phyloP scores from a whole-genome alignment of 2,797 vertebrate genomes.

The Acipenser transmontanus region DNA sequence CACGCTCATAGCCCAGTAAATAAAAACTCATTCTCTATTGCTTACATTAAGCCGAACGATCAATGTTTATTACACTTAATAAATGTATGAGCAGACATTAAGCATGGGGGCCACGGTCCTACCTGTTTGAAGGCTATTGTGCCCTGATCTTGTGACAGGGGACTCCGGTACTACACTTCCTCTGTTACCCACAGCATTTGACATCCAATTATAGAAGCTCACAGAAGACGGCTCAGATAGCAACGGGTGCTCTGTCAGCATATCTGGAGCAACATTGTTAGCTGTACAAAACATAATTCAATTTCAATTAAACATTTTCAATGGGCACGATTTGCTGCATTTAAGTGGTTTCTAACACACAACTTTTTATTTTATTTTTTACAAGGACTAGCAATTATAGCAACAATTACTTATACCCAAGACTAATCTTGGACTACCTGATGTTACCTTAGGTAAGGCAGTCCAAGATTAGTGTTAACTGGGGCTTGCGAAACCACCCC shows the following conservation, averaged over 20 bases:
- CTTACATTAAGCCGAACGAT: not conserved
- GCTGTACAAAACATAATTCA: slow-evolving; percentile 43
- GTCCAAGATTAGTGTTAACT: too few species aligned
- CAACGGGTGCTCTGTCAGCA: slow-evolving; percentile 89
- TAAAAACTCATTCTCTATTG: too few species aligned
- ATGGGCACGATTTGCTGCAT: not conserved
- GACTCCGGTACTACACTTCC: slow-evolving; percentile 75
- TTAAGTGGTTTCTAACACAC: not conserved
- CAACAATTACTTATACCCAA: not conserved
- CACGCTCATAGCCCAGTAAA: too few species aligned
- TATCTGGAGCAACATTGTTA: slow-evolving; percentile 77
- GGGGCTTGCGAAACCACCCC: too few species aligned
- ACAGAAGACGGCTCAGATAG: slow-evolving; percentile 88
- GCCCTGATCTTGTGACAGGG: slow-evolving; percentile 73
- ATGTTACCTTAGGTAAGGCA: too few species aligned
- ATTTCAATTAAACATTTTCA: not conserved
- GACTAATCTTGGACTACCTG: too few species aligned
- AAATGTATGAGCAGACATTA: not conserved
- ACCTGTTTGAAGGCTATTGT: slow-evolving; percentile 91
- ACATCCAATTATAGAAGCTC: slow-evolving; percentile 99
- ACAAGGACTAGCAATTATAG: not conserved
- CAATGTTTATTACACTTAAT: not conserved
- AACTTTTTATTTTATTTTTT: not conserved
- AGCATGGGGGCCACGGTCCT: slow-evolving; percentile 18
- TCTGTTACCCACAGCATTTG: slow-evolving; percentile 89